Conservation (phyloP, 2,888 invertebrate species). For the Macrophya alboannulata region DNA sequence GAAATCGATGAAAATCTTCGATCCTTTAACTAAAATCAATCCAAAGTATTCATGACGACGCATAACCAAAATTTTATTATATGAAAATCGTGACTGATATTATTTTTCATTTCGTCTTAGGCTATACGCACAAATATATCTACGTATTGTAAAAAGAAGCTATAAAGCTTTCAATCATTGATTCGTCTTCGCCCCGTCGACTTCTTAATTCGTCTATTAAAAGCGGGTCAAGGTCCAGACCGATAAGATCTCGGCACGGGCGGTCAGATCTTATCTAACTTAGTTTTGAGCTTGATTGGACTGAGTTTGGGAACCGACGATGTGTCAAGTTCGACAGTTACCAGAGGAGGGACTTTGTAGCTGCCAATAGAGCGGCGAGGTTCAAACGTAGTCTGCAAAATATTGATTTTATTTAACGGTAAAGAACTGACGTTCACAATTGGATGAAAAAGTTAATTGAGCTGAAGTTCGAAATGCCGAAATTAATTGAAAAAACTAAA, state of each 20-base stretch:
- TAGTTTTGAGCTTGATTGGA: conserved; percentile 41
- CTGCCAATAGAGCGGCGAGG: conserved; percentile 40
- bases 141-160: neutral
- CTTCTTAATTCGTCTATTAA: conserved; percentile 50
- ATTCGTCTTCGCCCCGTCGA: conserved; percentile 4
- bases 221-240: conserved; percentile 7
- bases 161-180: neutral
- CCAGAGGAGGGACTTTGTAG: neutral
- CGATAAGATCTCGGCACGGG: conserved; percentile 41
- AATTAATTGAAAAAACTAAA: neutral
- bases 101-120: neutral
- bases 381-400: conserved; percentile 18
- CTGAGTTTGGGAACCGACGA: conserved; percentile 12
- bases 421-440: neutral
- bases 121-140: neutral
- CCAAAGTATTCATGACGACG: neutral
- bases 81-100: neutral
- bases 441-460: neutral
- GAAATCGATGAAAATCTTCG: no score
- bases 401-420: conserved; percentile 17
- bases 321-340: conserved; percentile 43
- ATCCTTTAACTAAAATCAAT: no score
- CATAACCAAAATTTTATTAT: neutral
- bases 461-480: neutral
- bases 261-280: conserved; percentile 45